Evolutionary conservation across 2,888 invertebrate species (phyloP), one percentile per base, ranked within the genome.

Genomic region (Polietes domitor): DNA sequence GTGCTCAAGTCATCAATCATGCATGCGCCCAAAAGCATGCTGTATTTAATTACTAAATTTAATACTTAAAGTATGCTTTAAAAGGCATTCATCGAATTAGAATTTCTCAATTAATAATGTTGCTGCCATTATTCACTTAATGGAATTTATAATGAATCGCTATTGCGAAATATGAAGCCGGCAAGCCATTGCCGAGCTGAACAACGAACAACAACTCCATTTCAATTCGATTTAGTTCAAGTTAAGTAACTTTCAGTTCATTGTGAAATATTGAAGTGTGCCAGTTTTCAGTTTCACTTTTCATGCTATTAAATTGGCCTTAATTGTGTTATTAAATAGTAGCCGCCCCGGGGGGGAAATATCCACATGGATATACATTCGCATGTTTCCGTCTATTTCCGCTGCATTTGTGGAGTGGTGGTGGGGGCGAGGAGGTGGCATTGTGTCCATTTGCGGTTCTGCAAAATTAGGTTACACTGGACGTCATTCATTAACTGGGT

Each of bases 381-480:
- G 1, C 26, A 58, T 10, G 24, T 55, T 24, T 10, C 24, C 21
- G 1, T n/a, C n/a, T 12, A 7, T 37, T 37, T 37, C 37, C 9
- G 10, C 12, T 53, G 53, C 2, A 21, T 53, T 21, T 53, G n/a
- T 53, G 19, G 53, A 19, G 21, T 19, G 2, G n/a, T n/a, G n/a
- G n/a, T n/a, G n/a, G n/a, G n/a, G n/a, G n/a, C n/a, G n/a, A n/a
- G n/a, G n/a, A n/a, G n/a, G n/a, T n/a, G n/a, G 6, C 15, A 4
- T 1, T 15, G 47, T n/a, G 47, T 7, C n/a, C 47, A 5, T 47
- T 47, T 47, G 47, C n/a, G 58, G 24, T 26, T 26, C 26, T 1
- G 10, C 12, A n/a, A 68, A 68, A 68, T 68, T 43, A 24, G 68
- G 68, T 68, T 68, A 43, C 37, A 43, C 43, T 24, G 68, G 68